Conservation (phyloP, 92 coral and sea anemone genomes). For the Bergia sp. region DNA sequence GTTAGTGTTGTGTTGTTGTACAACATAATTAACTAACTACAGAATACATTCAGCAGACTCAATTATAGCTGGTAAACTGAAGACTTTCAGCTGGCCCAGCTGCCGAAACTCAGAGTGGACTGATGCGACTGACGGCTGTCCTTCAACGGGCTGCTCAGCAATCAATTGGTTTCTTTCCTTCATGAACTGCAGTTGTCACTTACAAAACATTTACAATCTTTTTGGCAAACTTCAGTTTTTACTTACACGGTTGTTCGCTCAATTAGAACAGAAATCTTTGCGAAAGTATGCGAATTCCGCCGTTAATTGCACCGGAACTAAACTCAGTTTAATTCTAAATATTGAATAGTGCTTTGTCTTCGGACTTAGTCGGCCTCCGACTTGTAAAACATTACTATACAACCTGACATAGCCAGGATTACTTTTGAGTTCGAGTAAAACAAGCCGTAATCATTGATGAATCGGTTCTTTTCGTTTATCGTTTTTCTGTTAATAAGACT, state of each 20-base stretch:
- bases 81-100: not conserved
- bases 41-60: not conserved
- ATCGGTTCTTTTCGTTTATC: not conserved
- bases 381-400: not conserved
- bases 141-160: not conserved
- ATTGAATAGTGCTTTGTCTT: not conserved
- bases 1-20: conserved; percentile 38
- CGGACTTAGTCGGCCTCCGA: not conserved
- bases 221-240: not conserved
- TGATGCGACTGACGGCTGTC: not conserved
- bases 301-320: not conserved
- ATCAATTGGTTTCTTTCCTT: not conserved
- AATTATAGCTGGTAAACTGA: not conserved
- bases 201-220: not conserved
- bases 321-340: not conserved
- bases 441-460: not conserved
- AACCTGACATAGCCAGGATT: not conserved
- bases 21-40: not conserved
- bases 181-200: not conserved
- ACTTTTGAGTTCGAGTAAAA: not conserved
- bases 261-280: conserved; percentile 7
- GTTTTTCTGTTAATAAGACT: not conserved
- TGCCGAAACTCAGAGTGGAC: not conserved
- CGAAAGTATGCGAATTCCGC: not conserved
- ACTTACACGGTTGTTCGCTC: not conserved